phyloP scores from a whole-genome alignment of 2,888 invertebrate species.

The Drosophila antonietae region DNA sequence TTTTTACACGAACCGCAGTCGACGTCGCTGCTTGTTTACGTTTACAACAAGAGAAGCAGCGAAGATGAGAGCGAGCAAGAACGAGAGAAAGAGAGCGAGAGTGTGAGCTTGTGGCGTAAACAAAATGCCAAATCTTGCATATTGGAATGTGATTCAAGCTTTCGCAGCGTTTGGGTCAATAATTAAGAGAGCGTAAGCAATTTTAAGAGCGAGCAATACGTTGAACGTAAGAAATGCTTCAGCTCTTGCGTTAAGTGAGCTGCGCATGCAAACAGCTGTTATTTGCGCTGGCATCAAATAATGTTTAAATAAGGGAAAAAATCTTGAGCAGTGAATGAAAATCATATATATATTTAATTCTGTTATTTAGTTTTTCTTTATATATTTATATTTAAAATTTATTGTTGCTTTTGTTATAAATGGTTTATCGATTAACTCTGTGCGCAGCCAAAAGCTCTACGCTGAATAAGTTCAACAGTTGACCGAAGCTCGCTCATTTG shows the following conservation, averaged over 20 bases:
- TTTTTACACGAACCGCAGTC: constrained; percentile 18
- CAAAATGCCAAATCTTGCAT: constrained; percentile 50
- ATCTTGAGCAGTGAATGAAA: neutral
- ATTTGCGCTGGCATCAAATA: neutral
- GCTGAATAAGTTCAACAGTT: constrained; percentile 53
- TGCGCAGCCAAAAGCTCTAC: constrained; percentile 41
- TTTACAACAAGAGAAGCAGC: constrained; percentile 38
- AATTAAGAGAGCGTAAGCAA: constrained; percentile 14
- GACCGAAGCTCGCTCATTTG: constrained; percentile 34
- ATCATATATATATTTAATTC: neutral
- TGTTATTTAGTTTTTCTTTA: constrained; percentile 11
- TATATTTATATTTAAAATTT: constrained; percentile 7
- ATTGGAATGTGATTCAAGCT: constrained; percentile 49
- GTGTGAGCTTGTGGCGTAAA: constrained; percentile 24
- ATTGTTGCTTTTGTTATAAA: constrained; percentile 11
- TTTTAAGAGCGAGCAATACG: constrained; percentile 17
- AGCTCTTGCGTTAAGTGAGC: constrained; percentile 5
- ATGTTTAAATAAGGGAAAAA: constrained; percentile 3
- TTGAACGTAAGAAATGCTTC: constrained; percentile 4
- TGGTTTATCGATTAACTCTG: constrained; percentile 15
- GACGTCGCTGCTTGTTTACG: constrained; percentile 50
- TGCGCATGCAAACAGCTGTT: constrained; percentile 56
- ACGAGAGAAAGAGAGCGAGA: neutral
- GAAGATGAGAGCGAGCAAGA: neutral
- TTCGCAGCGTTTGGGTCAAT: constrained; percentile 11